Percentiles rank a stretch among this genome's conserved stretches.
Conservation (phyloP, 2,888 invertebrate species). For the Galerucella nymphaeae region DNA sequence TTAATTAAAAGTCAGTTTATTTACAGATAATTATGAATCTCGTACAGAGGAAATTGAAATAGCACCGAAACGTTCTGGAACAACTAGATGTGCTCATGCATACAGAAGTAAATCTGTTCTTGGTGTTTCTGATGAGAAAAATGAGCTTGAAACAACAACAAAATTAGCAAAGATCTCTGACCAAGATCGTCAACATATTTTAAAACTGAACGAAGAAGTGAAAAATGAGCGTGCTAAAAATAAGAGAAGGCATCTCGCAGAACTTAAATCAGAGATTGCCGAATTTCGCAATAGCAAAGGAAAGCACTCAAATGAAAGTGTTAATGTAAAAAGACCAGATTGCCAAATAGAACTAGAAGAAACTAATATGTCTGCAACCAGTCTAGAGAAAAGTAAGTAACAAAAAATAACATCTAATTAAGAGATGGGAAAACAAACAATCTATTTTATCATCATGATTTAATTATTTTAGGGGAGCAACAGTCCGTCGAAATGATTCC, state of each 20-base stretch:
- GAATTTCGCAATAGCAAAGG: not conserved
- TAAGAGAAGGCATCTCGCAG: not conserved
- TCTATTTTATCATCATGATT: not conserved
- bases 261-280: constrained; percentile 7
- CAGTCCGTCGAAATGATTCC: not conserved
- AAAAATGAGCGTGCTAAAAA: not conserved
- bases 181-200: not conserved
- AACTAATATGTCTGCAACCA: not conserved
- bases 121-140: not conserved
- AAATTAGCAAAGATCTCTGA: not conserved
- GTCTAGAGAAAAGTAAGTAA: not conserved
- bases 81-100: not conserved
- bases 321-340: not conserved
- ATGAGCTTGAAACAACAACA: not conserved
- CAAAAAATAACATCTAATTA: no score
- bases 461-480: not conserved
- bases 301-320: not conserved
- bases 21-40: not conserved
- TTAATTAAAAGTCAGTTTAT: no score
- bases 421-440: no score
- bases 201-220: not conserved
- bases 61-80: not conserved
- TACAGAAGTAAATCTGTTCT: constrained; percentile 1
- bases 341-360: not conserved
- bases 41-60: not conserved